Conservation (phyloP, 2,888 invertebrate species). For the Lasioglossum zephyrum region DNA sequence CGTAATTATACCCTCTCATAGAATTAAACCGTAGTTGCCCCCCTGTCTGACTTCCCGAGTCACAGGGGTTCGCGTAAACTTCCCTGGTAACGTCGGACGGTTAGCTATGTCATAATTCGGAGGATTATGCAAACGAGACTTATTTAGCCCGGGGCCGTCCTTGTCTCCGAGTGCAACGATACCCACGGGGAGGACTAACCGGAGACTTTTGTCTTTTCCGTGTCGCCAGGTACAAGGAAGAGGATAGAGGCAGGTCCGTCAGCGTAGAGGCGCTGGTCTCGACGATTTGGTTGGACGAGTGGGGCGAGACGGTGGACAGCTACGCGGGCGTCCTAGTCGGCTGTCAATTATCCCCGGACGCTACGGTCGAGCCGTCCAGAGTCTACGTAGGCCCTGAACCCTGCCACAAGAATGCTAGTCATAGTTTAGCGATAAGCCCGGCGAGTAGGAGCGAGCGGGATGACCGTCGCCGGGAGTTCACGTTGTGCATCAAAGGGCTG, state of each 20-base stretch:
- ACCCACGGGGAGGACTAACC: background rate
- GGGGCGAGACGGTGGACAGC: conserved; percentile 86
- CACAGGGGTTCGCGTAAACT: conserved; percentile 14
- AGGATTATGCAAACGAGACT: conserved; percentile 38
- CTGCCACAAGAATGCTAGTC: conserved; percentile 81
- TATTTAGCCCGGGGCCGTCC: background rate
- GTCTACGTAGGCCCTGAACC: conserved; percentile 75
- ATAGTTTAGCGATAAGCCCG: conserved; percentile 76
- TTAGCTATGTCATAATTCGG: conserved; percentile 14
- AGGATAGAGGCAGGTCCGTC: conserved; percentile 84
- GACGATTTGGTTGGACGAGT: conserved; percentile 88
- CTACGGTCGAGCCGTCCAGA: conserved; percentile 70
- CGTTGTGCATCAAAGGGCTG: conserved; percentile 90
- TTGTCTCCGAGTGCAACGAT: background rate
- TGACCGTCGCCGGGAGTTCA: conserved; percentile 84
- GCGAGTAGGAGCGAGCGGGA: conserved; percentile 26
- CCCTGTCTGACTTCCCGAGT: background rate
- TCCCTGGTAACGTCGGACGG: background rate
- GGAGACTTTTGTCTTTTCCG: background rate
- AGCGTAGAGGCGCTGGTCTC: conserved; percentile 86
- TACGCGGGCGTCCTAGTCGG: conserved; percentile 88
- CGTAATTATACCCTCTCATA: background rate
- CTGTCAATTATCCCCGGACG: conserved; percentile 86
- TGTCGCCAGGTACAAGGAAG: conserved; percentile 79
- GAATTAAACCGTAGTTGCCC: background rate